Evolutionary conservation across 1,140 invertebrate species (phyloP).

Genomic region (Tachypleus tridentatus): DNA sequence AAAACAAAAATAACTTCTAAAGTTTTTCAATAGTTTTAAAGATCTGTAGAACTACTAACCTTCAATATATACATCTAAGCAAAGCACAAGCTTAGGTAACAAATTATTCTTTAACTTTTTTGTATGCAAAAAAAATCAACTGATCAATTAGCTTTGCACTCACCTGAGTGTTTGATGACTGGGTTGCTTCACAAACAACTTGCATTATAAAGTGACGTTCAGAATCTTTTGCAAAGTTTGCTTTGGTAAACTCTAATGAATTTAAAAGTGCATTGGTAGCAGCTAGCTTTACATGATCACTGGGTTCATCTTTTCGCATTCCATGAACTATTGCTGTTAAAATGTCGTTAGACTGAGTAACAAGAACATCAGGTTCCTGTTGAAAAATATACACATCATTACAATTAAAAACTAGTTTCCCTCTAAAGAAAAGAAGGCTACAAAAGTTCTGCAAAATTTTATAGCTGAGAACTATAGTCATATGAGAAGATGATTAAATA

Average conservation of each 20-base stretch:
- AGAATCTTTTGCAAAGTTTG: slow-evolving; percentile 94
- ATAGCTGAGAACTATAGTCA: too few relatives aligned
- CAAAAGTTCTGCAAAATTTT: too few relatives aligned
- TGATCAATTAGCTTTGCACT: neutral
- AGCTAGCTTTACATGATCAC: slow-evolving; percentile 73
- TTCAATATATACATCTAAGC: too few relatives aligned
- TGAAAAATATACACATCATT: too few relatives aligned
- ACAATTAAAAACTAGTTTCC: too few relatives aligned
- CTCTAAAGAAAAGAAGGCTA: too few relatives aligned
- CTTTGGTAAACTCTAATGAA: slow-evolving; percentile 95
- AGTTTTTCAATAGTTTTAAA: too few relatives aligned
- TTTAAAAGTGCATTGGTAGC: slow-evolving; percentile 96
- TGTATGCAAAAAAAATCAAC: neutral
- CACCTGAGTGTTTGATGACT: slow-evolving; percentile 66
- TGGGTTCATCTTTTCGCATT: slow-evolving; percentile 74
- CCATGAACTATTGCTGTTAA: slow-evolving; percentile 98
- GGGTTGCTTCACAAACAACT: slow-evolving; percentile 69
- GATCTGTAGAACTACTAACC: too few relatives aligned
- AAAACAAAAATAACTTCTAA: too few relatives aligned
- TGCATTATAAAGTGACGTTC: slow-evolving; percentile 99
- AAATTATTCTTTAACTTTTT: too few relatives aligned
- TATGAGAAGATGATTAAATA: too few relatives aligned
- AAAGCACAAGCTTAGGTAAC: too few relatives aligned
- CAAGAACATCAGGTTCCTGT: slow-evolving; percentile 75
- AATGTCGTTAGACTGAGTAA: slow-evolving; percentile 86